phyloP scores from a whole-genome alignment of 1,140 invertebrate genomes.

The Procambarus clarkii region DNA sequence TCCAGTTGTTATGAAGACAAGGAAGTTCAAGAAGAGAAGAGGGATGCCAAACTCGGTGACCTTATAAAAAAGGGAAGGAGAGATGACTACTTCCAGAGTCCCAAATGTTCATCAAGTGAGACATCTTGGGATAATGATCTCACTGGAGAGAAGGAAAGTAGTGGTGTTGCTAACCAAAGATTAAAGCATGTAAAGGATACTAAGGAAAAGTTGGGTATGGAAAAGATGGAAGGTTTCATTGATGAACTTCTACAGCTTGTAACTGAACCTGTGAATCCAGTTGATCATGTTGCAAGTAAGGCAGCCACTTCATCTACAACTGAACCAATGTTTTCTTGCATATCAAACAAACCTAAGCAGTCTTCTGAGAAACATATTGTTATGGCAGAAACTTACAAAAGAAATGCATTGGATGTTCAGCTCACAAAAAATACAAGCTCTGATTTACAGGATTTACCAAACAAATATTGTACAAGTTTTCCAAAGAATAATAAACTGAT shows the following conservation, averaged over 20 bases:
- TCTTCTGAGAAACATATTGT: too few relatives aligned
- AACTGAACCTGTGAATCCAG: not conserved
- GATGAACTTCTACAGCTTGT: not conserved
- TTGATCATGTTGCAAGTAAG: too few relatives aligned
- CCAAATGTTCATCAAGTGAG: not conserved
- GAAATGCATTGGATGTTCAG: too few relatives aligned
- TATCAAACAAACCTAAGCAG: too few relatives aligned
- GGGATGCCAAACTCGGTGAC: not conserved
- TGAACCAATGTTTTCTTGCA: too few relatives aligned
- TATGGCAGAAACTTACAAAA: too few relatives aligned
- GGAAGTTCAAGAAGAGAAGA: not conserved
- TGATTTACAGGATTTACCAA: too few relatives aligned
- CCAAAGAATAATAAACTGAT: too few relatives aligned
- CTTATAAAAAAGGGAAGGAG: not conserved
- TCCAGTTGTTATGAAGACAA: too few relatives aligned
- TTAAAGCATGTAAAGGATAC: not conserved
- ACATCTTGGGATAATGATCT: not conserved
- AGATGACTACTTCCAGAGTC: not conserved
- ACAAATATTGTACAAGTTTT: too few relatives aligned
- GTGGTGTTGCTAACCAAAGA: not conserved
- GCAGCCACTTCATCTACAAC: too few relatives aligned
- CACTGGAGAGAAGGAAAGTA: not conserved
- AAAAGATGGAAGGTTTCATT: not conserved
- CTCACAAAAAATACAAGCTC: too few relatives aligned
- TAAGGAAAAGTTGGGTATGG: not conserved